Conservation (phyloP, 2,113 vertebrate species). For the Blennius ocellaris region DNA sequence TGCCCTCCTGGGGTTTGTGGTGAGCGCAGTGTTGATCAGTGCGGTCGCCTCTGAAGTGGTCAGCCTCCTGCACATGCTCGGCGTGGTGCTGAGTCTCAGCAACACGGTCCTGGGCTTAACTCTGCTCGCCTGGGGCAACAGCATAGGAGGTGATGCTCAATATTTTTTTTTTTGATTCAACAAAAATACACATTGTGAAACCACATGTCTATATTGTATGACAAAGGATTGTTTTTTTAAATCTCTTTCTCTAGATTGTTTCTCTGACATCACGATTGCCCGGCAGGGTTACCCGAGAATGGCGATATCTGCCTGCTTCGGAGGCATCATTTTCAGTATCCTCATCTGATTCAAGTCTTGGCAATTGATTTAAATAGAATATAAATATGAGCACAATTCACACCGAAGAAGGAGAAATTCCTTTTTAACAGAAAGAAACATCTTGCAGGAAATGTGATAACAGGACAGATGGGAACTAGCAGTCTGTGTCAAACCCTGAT, state of each 20-base stretch:
- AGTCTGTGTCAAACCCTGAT: too few species aligned
- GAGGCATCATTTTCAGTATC: constrained; percentile 99
- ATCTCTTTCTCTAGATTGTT: constrained; percentile 85
- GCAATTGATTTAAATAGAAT: constrained; percentile 28
- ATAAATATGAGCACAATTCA: too few species aligned
- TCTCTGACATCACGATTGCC: constrained; percentile 94
- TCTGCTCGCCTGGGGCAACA: constrained; percentile 97
- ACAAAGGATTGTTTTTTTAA: not conserved
- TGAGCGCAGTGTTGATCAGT: constrained; percentile 94
- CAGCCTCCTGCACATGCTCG: constrained; percentile 90
- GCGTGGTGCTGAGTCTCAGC: constrained; percentile 91
- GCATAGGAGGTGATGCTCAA: constrained; percentile 80
- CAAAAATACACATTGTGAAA: too few species aligned
- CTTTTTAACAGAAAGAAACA: too few species aligned
- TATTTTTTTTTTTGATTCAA: fast-evolving
- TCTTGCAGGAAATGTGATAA: too few species aligned
- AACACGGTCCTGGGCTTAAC: constrained; percentile 96
- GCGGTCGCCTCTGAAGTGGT: constrained; percentile 91
- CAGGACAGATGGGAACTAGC: too few species aligned
- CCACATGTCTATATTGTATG: too few species aligned
- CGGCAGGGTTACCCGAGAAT: constrained; percentile 96
- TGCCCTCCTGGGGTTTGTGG: constrained; percentile 92
- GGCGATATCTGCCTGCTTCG: constrained; percentile 97
- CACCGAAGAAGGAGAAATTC: too few species aligned
- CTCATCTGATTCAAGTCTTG: constrained; percentile 59